phyloP scores from a whole-genome alignment of 2,797 vertebrate genomes.

The Catharus ustulatus region DNA sequence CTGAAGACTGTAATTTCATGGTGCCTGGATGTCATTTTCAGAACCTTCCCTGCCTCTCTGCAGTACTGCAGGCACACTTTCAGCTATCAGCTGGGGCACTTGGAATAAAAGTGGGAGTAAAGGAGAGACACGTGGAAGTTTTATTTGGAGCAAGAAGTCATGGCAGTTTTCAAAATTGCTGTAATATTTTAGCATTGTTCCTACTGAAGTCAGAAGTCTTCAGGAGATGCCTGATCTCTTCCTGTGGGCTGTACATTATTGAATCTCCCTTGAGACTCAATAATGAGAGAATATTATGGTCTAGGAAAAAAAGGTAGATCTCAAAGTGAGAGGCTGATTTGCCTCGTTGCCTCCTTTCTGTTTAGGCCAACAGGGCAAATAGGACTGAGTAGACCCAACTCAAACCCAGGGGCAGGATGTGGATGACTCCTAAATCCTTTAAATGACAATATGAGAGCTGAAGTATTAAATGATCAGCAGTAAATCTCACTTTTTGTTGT shows the following conservation, averaged over 20 bases:
- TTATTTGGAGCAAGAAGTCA: conserved; percentile 15
- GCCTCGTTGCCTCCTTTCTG: background rate
- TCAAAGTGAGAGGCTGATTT: background rate
- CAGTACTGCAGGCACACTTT: background rate
- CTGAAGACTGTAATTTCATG: conserved; percentile 65
- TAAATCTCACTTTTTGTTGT: background rate
- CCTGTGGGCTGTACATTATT: background rate
- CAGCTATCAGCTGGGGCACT: background rate
- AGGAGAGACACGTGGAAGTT: background rate
- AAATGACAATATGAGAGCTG: background rate
- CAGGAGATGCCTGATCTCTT: background rate
- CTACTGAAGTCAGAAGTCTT: background rate
- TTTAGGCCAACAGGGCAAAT: background rate
- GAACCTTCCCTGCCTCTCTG: conserved; percentile 20
- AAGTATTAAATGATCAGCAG: background rate
- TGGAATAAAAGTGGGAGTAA: background rate
- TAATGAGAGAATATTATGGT: background rate
- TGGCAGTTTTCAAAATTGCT: conserved; percentile 22
- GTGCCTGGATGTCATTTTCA: conserved; percentile 53
- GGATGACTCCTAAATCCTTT: background rate
- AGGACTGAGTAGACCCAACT: background rate
- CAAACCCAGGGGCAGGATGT: background rate
- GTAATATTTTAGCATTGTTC: conserved; percentile 13
- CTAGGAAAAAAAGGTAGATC: background rate
- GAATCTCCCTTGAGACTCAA: background rate